Evolutionary conservation across 2,113 vertebrate species (phyloP).

Genomic region (Xerus inauris): DNA sequence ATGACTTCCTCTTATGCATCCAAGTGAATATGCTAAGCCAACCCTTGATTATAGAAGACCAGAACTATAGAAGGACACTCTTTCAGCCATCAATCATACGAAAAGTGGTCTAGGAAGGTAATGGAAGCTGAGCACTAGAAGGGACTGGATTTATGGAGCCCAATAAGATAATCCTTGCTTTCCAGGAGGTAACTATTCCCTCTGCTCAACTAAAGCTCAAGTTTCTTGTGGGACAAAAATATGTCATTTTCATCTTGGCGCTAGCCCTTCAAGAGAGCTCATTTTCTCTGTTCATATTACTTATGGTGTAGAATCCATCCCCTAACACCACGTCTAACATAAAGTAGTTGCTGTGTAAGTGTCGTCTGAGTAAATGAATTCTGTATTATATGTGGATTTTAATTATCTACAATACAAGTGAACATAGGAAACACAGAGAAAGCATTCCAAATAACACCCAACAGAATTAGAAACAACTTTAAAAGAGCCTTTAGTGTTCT

Average conservation of each 20-base stretch:
- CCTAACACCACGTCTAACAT: slow-evolving; percentile 37
- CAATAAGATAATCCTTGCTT: neutral
- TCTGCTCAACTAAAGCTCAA: neutral
- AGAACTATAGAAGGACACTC: neutral
- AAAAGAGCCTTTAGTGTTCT: slow-evolving; percentile 48
- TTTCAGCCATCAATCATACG: neutral
- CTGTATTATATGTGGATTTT: slow-evolving; percentile 77
- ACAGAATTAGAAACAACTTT: slow-evolving; percentile 66
- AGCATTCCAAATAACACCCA: slow-evolving; percentile 74
- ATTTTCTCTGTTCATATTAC: slow-evolving; percentile 37
- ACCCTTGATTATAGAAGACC: neutral
- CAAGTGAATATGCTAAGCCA: neutral
- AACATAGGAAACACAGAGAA: slow-evolving; percentile 63
- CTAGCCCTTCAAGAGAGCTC: neutral
- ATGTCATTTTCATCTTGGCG: neutral
- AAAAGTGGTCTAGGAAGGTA: neutral
- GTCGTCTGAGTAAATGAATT: slow-evolving; percentile 70
- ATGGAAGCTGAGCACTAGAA: neutral
- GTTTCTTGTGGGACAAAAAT: neutral
- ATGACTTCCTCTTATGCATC: neutral
- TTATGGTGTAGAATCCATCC: slow-evolving; percentile 24
- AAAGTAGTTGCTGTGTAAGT: slow-evolving; percentile 69
- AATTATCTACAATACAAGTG: slow-evolving; percentile 71
- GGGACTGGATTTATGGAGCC: neutral
- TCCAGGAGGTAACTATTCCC: neutral